Evolutionary conservation across 2,888 invertebrate species (phyloP), one percentile per base, ranked within the genome.

Genomic region (Dexiosoma caninum): DNA sequence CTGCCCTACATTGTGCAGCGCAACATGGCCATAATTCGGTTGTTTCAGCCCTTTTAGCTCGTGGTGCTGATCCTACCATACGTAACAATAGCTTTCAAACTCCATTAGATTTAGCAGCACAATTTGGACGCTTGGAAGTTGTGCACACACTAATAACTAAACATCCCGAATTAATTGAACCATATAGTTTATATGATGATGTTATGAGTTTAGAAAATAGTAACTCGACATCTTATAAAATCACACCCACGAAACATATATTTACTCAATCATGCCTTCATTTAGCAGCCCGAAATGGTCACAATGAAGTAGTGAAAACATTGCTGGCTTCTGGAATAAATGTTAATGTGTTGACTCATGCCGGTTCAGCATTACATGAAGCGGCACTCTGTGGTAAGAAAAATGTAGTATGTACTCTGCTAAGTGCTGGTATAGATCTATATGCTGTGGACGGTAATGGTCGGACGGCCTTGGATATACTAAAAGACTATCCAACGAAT

Each of bases 341-440:
- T 88, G 95, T 97, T 7, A 97, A 98, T 90, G 93, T 95, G 66
- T 92, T 95, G 85, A 97, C 97, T 6, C 93, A 94, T 83, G 93
- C 94, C 30, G 98, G 98, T 0, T 96, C 97, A 12, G 96, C 98
- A 0, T 92, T 98, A 81, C 98, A 98, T 91, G 97, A 98, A 89
- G 97, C 98, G 0, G 96, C 97, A 0, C 92, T 97, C 32, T 97
- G 95, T 90, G 97, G 97, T 5, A 97, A 97, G 89, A 94, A 95
- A 84, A 95, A 96, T 79, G 97, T 97, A 12, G 97, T 96, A 23
- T 92, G 94, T 69, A 92, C 95, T 0, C 91, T 98, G 40, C 91
- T 98, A 19, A 94, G 95, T 82, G 92, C 94, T 84, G 96, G 96
- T 0, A 95, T 96, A 14, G 95, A 97, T 88, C 91, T 96, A 30